Conservation (phyloP, 2,113 vertebrate genomes). For the Chauna torquata region DNA sequence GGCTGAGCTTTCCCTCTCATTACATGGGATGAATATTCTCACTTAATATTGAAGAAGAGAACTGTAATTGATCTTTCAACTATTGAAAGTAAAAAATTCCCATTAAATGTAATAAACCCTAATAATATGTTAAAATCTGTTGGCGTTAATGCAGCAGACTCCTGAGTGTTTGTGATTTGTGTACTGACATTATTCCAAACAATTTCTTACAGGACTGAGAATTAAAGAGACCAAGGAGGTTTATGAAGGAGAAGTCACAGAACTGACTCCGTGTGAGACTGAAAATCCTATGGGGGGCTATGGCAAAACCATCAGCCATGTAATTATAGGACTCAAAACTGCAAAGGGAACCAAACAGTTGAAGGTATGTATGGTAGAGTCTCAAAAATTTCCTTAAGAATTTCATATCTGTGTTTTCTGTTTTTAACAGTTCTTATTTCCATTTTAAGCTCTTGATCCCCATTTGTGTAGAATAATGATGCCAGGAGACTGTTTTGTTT, state of each 20-base stretch:
- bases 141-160: background rate
- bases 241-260: conserved; percentile 98
- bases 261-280: conserved; percentile 95
- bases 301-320: conserved; percentile 97
- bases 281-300: conserved; percentile 99
- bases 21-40: background rate
- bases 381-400: background rate
- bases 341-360: conserved; percentile 98
- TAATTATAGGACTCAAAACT: conserved; percentile 96
- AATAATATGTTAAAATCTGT: background rate
- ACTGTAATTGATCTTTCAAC: background rate
- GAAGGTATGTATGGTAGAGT: conserved; percentile 79
- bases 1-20: background rate
- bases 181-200: background rate
- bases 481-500: background rate
- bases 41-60: background rate
- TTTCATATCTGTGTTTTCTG: background rate
- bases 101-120: background rate
- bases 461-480: background rate
- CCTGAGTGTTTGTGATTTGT: background rate
- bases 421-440: background rate
- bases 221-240: conserved; percentile 99
- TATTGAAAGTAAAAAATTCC: background rate
- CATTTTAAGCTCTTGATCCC: background rate
- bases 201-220: conserved; percentile 83